Evolutionary conservation across 2,113 vertebrate genomes (phyloP).

Genomic region (Rhinopomastus cyanomelas): DNA sequence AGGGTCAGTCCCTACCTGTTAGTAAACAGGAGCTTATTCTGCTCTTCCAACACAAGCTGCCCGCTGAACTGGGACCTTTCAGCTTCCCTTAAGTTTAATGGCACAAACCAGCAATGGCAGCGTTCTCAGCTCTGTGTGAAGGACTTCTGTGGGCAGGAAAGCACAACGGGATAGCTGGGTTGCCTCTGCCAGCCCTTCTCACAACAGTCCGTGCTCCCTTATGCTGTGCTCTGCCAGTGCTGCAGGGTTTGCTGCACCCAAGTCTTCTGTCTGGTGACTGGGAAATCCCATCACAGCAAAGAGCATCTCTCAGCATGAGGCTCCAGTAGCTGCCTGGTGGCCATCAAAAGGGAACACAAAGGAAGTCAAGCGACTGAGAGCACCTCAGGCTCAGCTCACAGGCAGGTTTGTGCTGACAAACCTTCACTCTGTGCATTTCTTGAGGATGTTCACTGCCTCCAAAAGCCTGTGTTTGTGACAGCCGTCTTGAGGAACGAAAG

Average conservation of each 20-base stretch:
- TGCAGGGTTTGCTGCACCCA: neutral
- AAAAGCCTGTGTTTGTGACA: neutral
- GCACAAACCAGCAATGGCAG: neutral
- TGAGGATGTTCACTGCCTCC: neutral
- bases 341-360: neutral
- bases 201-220: neutral
- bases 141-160: neutral
- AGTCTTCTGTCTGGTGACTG: neutral
- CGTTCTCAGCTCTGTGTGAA: neutral
- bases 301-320: neutral
- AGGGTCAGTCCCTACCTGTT: neutral
- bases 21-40: neutral
- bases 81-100: neutral
- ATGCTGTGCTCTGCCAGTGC: neutral
- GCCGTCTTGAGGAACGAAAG: neutral
- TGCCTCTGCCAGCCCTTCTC: neutral
- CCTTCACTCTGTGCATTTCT: neutral
- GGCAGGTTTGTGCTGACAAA: neutral
- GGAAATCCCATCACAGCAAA: accelerated
- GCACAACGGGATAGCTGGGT: neutral
- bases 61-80: neutral
- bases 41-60: neutral
- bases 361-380: neutral
- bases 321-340: accelerated
- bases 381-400: neutral